A percentile compares a stretch with the other conserved stretches of the same genome.
These are phyloP conservation scores for Sarcophaga rosellei DNA, from an alignment of 2,888 invertebrate species.

Conservation along the genomic window DNA sequence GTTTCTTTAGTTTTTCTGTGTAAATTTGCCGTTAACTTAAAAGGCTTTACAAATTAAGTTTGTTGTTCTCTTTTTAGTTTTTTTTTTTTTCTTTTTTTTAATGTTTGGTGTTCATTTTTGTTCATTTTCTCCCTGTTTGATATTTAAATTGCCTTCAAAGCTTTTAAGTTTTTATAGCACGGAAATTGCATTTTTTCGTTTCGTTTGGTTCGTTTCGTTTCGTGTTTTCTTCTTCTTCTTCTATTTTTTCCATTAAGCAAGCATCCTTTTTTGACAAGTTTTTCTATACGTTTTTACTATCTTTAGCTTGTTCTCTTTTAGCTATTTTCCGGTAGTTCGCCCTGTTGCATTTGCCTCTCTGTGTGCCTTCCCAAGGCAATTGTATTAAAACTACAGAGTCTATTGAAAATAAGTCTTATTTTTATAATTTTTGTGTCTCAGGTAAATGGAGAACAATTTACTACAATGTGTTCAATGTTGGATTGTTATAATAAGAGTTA, in stretches of 20 bases:
- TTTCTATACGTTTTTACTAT: constrained; percentile 30
- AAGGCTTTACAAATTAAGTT: constrained; percentile 56
- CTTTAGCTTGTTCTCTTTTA: constrained; percentile 30
- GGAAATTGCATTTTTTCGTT: constrained; percentile 75
- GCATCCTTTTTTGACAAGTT: constrained; percentile 69
- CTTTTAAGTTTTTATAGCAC: constrained; percentile 77
- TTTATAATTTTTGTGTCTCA: too few species aligned
- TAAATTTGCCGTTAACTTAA: constrained; percentile 41
- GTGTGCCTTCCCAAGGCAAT: neutral
- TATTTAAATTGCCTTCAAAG: constrained; percentile 72
- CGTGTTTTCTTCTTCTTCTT: constrained; percentile 37
- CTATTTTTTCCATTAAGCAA: constrained; percentile 65
- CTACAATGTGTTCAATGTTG: too few species aligned
- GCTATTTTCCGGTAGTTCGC: constrained; percentile 11
- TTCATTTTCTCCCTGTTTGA: constrained; percentile 53
- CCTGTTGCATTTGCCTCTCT: neutral
- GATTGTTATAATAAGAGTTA: too few species aligned
- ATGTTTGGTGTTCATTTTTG: neutral
- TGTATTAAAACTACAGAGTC: neutral
- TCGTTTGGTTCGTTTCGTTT: constrained; percentile 48
- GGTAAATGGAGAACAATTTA: too few species aligned
- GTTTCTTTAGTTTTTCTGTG: constrained; percentile 11
- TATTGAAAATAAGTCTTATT: neutral
- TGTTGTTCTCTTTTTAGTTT: constrained; percentile 3
- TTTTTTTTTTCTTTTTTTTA: neutral